Percentiles rank a stretch among this genome's conserved stretches.
phyloP scores from a whole-genome alignment of 2,113 vertebrate genomes.

The Dicaeum eximium region DNA sequence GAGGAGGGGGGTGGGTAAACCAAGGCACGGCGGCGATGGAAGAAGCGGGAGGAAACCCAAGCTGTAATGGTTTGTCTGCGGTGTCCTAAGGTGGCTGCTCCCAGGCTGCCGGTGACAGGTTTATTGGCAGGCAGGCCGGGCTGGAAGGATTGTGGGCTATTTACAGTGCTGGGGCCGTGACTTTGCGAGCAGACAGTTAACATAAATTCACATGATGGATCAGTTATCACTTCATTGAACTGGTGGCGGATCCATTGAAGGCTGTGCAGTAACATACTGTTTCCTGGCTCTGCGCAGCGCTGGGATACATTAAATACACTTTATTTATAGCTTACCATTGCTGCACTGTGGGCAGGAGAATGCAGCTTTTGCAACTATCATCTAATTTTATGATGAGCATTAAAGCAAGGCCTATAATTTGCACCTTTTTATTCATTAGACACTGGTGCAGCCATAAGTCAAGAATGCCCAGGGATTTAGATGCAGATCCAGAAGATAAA shows the following conservation, averaged over 20 bases:
- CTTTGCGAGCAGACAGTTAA: slow-evolving; percentile 81
- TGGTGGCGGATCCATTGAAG: slow-evolving; percentile 77
- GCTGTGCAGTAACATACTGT: slow-evolving; percentile 74
- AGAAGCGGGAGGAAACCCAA: slow-evolving; percentile 33
- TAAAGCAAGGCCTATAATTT: slow-evolving; percentile 82
- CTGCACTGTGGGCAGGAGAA: slow-evolving; percentile 76
- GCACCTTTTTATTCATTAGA: slow-evolving; percentile 87
- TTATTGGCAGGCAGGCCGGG: slow-evolving; percentile 75
- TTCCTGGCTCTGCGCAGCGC: slow-evolving; percentile 73
- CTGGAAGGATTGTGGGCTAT: slow-evolving; percentile 77
- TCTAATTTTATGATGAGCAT: slow-evolving; percentile 86
- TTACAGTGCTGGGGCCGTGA: slow-evolving; percentile 78
- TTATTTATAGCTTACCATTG: slow-evolving; percentile 80
- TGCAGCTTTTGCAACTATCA: slow-evolving; percentile 80
- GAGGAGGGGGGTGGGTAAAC: not conserved
- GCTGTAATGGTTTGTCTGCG: slow-evolving; percentile 60
- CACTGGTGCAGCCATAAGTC: slow-evolving; percentile 81
- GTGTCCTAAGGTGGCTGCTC: slow-evolving; percentile 73
- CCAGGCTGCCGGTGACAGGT: slow-evolving; percentile 73
- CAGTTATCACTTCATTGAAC: slow-evolving; percentile 84
- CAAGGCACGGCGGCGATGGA: not conserved
- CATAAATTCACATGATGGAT: slow-evolving; percentile 87
- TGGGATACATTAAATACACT: slow-evolving; percentile 82
- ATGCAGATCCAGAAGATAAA: slow-evolving; percentile 84
- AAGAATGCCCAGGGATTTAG: slow-evolving; percentile 78